phyloP scores from a whole-genome alignment of 1,140 invertebrate species.

The Drosophila kohkoa region DNA sequence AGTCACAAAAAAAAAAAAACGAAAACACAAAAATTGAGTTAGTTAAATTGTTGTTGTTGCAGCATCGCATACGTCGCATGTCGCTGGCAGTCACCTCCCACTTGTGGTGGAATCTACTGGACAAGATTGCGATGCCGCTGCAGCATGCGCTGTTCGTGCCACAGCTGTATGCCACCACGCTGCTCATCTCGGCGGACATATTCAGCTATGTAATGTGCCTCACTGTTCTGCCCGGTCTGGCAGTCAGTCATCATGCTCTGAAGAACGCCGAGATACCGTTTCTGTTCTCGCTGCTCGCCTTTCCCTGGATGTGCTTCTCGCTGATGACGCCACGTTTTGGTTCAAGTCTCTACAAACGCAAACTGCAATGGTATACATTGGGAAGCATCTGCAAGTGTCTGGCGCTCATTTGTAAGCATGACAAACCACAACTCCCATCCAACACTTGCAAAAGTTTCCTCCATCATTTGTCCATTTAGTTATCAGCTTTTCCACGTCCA shows the following conservation, averaged over 20 bases:
- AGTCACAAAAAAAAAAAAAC: constrained; percentile 19
- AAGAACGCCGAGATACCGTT: constrained; percentile 84
- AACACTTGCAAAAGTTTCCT: no score
- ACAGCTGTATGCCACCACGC: constrained; percentile 76
- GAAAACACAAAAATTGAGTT: neutral
- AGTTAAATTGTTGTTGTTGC: neutral
- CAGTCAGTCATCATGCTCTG: constrained; percentile 75
- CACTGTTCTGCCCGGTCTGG: constrained; percentile 76
- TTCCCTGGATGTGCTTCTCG: constrained; percentile 84
- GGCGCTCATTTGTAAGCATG: constrained; percentile 76
- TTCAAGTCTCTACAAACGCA: constrained; percentile 72
- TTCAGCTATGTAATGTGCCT: constrained; percentile 84
- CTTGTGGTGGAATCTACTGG: constrained; percentile 75
- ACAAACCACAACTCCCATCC: no score
- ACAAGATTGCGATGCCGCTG: constrained; percentile 77
- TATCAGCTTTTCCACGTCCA: constrained; percentile 82
- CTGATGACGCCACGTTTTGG: constrained; percentile 83
- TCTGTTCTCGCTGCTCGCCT: constrained; percentile 81
- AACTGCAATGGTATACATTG: constrained; percentile 78
- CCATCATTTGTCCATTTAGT: constrained; percentile 39
- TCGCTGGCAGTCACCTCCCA: constrained; percentile 70
- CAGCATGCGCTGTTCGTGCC: constrained; percentile 76
- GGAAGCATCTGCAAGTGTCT: constrained; percentile 78
- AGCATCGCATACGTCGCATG: constrained; percentile 75
- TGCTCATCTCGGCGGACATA: constrained; percentile 79